Conservation (phyloP, 2,888 invertebrate genomes). For the Amphiduros pacificus region DNA sequence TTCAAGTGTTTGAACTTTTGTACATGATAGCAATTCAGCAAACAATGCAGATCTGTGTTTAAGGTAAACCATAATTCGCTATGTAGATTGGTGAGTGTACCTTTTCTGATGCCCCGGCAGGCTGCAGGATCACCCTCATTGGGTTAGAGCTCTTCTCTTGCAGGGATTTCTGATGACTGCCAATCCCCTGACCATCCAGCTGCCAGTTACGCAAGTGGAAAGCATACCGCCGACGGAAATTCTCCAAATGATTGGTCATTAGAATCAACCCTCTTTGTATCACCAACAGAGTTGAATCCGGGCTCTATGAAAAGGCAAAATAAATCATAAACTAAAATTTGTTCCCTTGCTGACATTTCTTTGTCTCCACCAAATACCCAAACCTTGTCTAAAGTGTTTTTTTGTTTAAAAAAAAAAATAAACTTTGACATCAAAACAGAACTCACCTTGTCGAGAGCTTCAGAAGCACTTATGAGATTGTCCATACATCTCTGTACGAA, state of each 20-base stretch:
- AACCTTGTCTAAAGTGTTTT: background rate
- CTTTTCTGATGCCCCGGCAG: conserved; percentile 84
- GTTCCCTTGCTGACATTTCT: background rate
- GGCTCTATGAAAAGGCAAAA: conserved; percentile 57
- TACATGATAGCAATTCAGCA: too few species aligned
- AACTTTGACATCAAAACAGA: background rate
- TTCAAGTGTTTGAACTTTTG: too few species aligned
- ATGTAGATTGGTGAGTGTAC: too few species aligned
- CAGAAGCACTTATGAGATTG: conserved; percentile 64
- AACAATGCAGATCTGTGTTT: too few species aligned
- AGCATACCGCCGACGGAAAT: conserved; percentile 69
- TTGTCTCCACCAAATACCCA: background rate
- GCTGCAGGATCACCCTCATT: conserved; percentile 81
- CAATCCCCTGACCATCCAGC: conserved; percentile 77
- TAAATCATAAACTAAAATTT: background rate
- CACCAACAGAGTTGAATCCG: conserved; percentile 82
- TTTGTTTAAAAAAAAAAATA: too few species aligned
- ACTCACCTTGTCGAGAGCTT: conserved; percentile 24
- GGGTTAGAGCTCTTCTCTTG: conserved; percentile 64
- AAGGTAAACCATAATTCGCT: too few species aligned
- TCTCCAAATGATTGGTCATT: conserved; percentile 89
- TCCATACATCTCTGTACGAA: conserved; percentile 93
- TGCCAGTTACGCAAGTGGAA: conserved; percentile 75
- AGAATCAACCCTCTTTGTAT: conserved; percentile 87
- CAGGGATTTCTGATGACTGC: conserved; percentile 74